Evolutionary conservation across 2,113 vertebrate species (phyloP), one percentile per base, ranked within the genome.

Genomic region (Synchiropus splendidus): DNA sequence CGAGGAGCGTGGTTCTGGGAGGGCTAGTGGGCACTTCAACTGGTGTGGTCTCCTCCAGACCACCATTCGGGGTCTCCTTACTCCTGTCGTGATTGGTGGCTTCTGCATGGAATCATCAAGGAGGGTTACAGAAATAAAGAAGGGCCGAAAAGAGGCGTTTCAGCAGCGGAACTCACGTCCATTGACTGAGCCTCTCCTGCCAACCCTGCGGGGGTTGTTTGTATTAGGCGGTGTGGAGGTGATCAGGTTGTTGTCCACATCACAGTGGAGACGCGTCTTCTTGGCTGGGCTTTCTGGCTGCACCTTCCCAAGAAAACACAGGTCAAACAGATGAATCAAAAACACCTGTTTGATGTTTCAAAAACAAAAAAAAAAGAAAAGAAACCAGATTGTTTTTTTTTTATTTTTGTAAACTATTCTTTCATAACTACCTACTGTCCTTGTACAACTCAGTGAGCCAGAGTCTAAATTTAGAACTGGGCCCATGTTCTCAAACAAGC

Each of bases 31-130:
- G 2, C 16, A 86, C 66, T 48, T 86, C 49, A 33, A 83, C 79
- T n/a, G 57, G 68, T 1, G 61, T 73, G 1, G 84, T 83, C 72
- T 92, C 90, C 70, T 94, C 92, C 76, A 96, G 68, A 62, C 90
- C 89, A 12, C 93, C 92, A 68, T 98, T 97, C 42, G 93, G 86
- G 64, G 91, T 93, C 44, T 89, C 87, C 75, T 89, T 94, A 86
- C 83, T 90, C 49, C 89, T 91, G 80, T 96, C 89, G 1, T 92
- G 93, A 79, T 88, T 91, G 45, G 85, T 90, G 67, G 90, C 88
- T 79, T 94, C 94, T 87, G 36, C 46, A 47, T 54, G 42, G 11
- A 49, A 70, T 6, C 57, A 47, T 35, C 6, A 14, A 39, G 12
- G 32, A 2, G 8, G 18, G 32, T 39, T 10, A 34, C 4, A 47